Percentiles rank a stretch among this genome's conserved stretches.
These are phyloP conservation scores for Peromyscus melanophrys DNA, from an alignment of 2,797 vertebrate species.

Conservation along the genomic window DNA sequence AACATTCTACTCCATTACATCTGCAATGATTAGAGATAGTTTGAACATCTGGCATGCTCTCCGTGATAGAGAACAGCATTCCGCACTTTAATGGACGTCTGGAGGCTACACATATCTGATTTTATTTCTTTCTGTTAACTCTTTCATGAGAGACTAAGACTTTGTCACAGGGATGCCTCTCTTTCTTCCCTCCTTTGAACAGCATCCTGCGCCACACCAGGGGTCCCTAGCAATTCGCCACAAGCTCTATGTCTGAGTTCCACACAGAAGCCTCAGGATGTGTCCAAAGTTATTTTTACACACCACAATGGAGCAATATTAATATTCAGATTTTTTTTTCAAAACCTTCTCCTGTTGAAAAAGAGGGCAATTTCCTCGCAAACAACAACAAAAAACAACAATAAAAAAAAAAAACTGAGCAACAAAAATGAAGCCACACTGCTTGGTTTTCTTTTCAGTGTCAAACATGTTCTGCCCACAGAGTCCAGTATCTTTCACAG, in stretches of 20 bases:
- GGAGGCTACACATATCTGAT: slow-evolving; percentile 95
- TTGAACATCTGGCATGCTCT: slow-evolving; percentile 99
- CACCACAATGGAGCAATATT: slow-evolving; percentile 40
- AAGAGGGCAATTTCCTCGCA: slow-evolving; percentile 57
- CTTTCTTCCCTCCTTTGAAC: slow-evolving; percentile 76
- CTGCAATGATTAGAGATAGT: slow-evolving; percentile 98
- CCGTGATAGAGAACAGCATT: slow-evolving; percentile 97
- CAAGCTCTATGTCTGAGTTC: slow-evolving; percentile 59
- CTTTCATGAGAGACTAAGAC: slow-evolving; percentile 90
- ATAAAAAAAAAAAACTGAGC: slow-evolving; percentile 53
- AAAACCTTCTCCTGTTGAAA: slow-evolving; percentile 72
- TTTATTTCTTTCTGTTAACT: slow-evolving; percentile 95
- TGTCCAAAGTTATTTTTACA: slow-evolving; percentile 72
- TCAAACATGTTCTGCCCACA: slow-evolving; percentile 34
- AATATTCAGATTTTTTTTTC: slow-evolving; percentile 72
- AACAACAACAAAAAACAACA: neutral
- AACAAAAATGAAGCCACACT: slow-evolving; percentile 67
- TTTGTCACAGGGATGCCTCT: slow-evolving; percentile 79
- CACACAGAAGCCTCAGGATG: slow-evolving; percentile 59
- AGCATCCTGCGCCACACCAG: neutral
- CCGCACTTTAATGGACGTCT: slow-evolving; percentile 98
- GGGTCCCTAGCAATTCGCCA: neutral
- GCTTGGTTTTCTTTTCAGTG: neutral
- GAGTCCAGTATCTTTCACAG: slow-evolving; percentile 77
- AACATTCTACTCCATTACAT: slow-evolving; percentile 99